A percentile compares a stretch with the other conserved stretches of the same genome.
Conservation (phyloP, 2,113 vertebrate genomes). For the Oenanthe oenanthe region DNA sequence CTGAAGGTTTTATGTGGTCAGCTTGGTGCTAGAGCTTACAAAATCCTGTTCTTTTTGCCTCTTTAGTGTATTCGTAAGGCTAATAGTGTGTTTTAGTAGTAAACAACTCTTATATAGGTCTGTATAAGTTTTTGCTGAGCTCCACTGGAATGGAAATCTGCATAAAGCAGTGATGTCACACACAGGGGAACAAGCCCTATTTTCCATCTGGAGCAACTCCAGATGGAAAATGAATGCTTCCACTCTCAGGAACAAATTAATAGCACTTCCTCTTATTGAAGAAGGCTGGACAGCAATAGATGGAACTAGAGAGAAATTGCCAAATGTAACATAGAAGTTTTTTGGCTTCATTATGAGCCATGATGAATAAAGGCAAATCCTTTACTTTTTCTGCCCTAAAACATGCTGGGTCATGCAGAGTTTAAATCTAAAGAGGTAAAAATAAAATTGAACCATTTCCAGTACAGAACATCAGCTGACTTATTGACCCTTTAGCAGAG, state of each 20-base stretch:
- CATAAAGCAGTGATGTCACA: neutral
- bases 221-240: neutral
- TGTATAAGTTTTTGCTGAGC: neutral
- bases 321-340: neutral
- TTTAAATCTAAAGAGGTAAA: neutral
- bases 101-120: neutral
- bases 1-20: neutral
- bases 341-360: neutral
- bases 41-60: neutral
- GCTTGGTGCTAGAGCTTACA: neutral
- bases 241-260: neutral
- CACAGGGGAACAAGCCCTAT: neutral
- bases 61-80: neutral
- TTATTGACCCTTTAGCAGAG: neutral
- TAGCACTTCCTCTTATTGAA: neutral
- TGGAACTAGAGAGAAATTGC: neutral
- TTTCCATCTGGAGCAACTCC: neutral
- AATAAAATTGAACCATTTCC: neutral
- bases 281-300: neutral
- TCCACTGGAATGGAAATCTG: neutral
- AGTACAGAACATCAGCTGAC: neutral
- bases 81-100: neutral
- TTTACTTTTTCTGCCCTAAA: neutral
- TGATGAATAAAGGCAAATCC: neutral
- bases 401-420: neutral